These are phyloP conservation scores for Phenacoccus solenopsis DNA, from an alignment of 1,140 invertebrate species.

Conservation along the genomic window DNA sequence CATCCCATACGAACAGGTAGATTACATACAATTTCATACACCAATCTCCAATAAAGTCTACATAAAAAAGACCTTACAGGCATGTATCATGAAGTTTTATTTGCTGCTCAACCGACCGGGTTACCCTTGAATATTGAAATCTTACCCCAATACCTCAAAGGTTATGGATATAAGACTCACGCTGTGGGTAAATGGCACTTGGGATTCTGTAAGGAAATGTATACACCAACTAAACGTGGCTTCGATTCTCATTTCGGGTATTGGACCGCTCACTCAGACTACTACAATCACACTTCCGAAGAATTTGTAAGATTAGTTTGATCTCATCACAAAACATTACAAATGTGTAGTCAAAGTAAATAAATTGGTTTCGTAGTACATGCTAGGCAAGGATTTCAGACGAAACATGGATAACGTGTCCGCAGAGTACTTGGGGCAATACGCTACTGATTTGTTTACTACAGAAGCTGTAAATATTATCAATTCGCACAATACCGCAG, in stretches of 20 bases:
- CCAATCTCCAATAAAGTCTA: background rate
- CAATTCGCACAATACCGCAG: constrained; percentile 36
- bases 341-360: constrained; percentile 37
- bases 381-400: constrained; percentile 37
- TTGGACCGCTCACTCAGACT: constrained; percentile 78
- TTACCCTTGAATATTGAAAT: constrained; percentile 62
- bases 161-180: constrained; percentile 66
- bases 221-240: constrained; percentile 58
- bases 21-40: constrained; percentile 23
- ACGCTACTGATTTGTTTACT: constrained; percentile 47
- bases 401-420: constrained; percentile 30
- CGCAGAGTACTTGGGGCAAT: constrained; percentile 32
- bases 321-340: no score
- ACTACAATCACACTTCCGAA: constrained; percentile 64
- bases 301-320: constrained; percentile 43
- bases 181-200: constrained; percentile 89
- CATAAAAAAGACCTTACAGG: constrained; percentile 35
- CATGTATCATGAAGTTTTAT: constrained; percentile 65
- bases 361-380: constrained; percentile 34
- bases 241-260: constrained; percentile 69
- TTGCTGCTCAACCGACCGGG: constrained; percentile 60
- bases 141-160: constrained; percentile 66
- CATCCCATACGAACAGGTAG: constrained; percentile 78
- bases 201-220: constrained; percentile 56
- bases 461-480: constrained; percentile 41